phyloP scores from a whole-genome alignment of 2,797 vertebrate genomes.

The Alauda arvensis region DNA sequence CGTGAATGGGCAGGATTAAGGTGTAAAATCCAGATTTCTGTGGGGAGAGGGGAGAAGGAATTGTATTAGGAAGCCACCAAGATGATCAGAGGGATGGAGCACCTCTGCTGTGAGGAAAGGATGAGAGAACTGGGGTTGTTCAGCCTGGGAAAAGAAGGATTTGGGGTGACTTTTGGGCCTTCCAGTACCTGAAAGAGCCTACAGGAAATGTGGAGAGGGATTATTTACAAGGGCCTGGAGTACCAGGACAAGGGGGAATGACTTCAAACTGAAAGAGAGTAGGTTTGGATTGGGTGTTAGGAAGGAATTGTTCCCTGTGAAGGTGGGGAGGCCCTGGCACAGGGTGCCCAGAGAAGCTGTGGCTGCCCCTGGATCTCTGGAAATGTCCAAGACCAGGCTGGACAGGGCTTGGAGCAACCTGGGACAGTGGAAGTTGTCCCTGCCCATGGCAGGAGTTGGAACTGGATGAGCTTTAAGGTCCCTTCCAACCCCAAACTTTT shows the following conservation, averaged over 20 bases:
- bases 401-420: rapidly evolving
- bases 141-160: not conserved
- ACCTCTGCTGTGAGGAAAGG: not conserved
- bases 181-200: not conserved
- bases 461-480: not conserved
- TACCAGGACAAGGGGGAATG: not conserved
- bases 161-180: not conserved
- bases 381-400: not conserved
- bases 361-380: not conserved
- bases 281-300: not conserved
- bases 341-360: not conserved
- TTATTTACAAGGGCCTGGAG: not conserved
- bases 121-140: not conserved
- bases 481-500: not conserved
- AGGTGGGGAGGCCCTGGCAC: rapidly evolving
- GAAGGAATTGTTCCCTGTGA: not conserved
- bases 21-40: not conserved
- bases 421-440: not conserved
- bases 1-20: not conserved
- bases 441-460: rapidly evolving
- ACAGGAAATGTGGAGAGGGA: not conserved
- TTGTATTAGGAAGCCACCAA: not conserved
- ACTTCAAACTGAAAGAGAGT: not conserved
- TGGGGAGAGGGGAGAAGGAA: not conserved
- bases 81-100: not conserved